These are phyloP conservation scores for Neotragus pygmaeus DNA, from an alignment of 2,113 vertebrate species.

Conservation along the genomic window DNA sequence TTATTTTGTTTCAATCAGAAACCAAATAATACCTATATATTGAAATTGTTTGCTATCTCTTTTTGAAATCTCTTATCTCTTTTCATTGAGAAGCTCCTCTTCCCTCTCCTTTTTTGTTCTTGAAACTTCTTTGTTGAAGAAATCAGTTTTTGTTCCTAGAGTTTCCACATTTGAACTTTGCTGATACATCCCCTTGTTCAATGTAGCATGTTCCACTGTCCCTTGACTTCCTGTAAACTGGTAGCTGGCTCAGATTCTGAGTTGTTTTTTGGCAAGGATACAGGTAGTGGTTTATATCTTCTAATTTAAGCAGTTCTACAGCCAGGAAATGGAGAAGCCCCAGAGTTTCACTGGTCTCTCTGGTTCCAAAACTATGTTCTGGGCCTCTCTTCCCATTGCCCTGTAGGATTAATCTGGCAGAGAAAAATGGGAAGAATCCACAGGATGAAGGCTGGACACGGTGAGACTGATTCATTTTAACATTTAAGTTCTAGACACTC, in stretches of 20 bases:
- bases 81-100: neutral
- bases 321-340: neutral
- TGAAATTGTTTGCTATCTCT: neutral
- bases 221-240: neutral
- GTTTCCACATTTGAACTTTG: neutral
- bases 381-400: neutral
- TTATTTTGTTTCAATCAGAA: neutral
- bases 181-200: neutral
- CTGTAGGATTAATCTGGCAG: neutral
- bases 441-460: neutral
- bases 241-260: neutral
- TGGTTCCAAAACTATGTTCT: neutral
- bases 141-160: neutral
- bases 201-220: neutral
- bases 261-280: neutral
- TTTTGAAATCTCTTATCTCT: neutral
- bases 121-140: slow-evolving; percentile 2
- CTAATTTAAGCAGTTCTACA: neutral
- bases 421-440: neutral
- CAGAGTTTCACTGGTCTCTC: neutral
- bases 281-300: neutral
- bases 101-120: neutral
- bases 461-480: neutral
- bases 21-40: neutral
- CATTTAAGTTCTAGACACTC: neutral